Percentiles rank a stretch among this genome's conserved stretches.
These are phyloP conservation scores for Oryzias celebensis DNA, from an alignment of 2,113 vertebrate species.

Conservation along the genomic window DNA sequence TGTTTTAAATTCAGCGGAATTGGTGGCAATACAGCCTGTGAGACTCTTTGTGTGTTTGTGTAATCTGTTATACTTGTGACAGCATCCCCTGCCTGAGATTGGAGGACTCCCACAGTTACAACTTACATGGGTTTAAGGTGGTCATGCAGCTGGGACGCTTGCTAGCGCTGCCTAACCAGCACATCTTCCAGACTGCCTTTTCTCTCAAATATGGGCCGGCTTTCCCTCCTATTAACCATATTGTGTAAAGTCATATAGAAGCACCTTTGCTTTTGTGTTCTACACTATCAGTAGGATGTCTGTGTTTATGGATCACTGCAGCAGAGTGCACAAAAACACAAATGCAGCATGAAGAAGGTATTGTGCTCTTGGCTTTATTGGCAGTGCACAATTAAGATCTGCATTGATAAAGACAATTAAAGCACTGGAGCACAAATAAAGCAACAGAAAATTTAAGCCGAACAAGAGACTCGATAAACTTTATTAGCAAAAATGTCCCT, in stretches of 20 bases:
- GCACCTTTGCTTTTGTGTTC: slow-evolving; percentile 30
- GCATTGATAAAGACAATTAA: slow-evolving; percentile 54
- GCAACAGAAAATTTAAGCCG: slow-evolving; percentile 59
- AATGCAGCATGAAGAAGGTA: slow-evolving; percentile 17
- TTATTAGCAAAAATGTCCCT: slow-evolving; percentile 58
- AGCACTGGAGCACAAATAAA: slow-evolving; percentile 32
- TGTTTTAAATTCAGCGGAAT: slow-evolving; percentile 47
- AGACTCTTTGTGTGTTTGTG: slow-evolving; percentile 21
- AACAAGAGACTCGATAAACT: slow-evolving; percentile 62
- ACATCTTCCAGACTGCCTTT: slow-evolving; percentile 28
- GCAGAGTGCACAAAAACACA: slow-evolving; percentile 24
- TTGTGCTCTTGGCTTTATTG: slow-evolving; percentile 14
- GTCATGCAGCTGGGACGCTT: slow-evolving; percentile 36
- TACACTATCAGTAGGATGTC: slow-evolving; percentile 37
- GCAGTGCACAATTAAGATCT: slow-evolving; percentile 36
- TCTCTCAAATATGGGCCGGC: slow-evolving; percentile 26
- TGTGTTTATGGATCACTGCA: slow-evolving; percentile 41
- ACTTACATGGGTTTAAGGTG: slow-evolving; percentile 29
- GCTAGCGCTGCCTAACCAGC: slow-evolving; percentile 32
- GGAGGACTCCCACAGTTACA: no score
- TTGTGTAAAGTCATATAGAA: slow-evolving; percentile 23
- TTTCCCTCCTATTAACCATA: slow-evolving; percentile 4
- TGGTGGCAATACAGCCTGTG: slow-evolving; percentile 8
- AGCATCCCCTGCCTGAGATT: slow-evolving; percentile 24
- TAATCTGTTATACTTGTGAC: slow-evolving; percentile 44